Percentiles rank a stretch among this genome's conserved stretches.
These are phyloP conservation scores for Selene dorsalis DNA, from an alignment of 2,797 vertebrate species.

Conservation along the genomic window DNA sequence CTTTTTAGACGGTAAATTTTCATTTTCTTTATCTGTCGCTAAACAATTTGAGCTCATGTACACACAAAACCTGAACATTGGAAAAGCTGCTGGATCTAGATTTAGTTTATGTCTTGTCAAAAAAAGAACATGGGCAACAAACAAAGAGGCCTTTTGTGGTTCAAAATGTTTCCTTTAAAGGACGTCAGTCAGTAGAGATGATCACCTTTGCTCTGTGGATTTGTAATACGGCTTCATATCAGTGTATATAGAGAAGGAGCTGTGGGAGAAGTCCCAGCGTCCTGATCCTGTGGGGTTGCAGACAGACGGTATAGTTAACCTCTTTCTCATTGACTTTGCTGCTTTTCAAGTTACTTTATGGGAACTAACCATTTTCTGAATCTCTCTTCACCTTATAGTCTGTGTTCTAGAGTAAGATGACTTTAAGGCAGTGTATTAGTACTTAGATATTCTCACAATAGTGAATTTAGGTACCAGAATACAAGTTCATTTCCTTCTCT, in stretches of 20 bases:
- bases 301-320: constrained; percentile 42
- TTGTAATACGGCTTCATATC: constrained; percentile 34
- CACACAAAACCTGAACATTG: constrained; percentile 21
- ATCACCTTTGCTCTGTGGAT: constrained; percentile 21
- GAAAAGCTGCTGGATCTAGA: constrained; percentile 40
- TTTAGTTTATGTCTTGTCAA: constrained; percentile 27
- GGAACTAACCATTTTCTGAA: constrained; percentile 64
- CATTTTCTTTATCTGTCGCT: background rate
- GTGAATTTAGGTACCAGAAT: constrained; percentile 80
- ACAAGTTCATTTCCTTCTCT: constrained; percentile 66
- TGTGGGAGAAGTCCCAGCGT: constrained; percentile 14
- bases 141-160: constrained; percentile 43
- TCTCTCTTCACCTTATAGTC: constrained; percentile 70
- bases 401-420: constrained; percentile 76
- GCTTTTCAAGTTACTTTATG: constrained; percentile 68
- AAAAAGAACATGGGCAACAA: background rate
- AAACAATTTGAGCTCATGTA: background rate
- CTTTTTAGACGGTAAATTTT: constrained; percentile 42
- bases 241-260: constrained; percentile 43
- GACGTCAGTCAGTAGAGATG: constrained; percentile 10
- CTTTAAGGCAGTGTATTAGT: constrained; percentile 71
- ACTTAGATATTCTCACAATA: constrained; percentile 78
- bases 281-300: constrained; percentile 51
- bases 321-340: constrained; percentile 66
- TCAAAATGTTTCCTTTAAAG: constrained; percentile 16